Evolutionary conservation across 2,888 invertebrate genomes (phyloP).

Genomic region (Clitarchus hookeri): DNA sequence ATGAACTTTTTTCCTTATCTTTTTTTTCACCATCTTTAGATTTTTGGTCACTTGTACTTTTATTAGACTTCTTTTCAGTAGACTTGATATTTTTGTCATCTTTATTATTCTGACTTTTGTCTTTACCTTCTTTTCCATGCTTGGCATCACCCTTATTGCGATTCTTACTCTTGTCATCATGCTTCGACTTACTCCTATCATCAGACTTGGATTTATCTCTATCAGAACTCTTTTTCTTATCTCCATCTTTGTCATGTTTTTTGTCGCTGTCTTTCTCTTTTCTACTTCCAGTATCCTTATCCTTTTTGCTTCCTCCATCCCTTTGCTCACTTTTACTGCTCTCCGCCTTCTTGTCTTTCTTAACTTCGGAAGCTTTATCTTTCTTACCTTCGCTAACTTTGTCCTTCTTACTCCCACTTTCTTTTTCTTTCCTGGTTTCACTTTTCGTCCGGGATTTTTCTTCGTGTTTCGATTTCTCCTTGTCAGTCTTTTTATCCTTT

Average conservation of each 20-base stretch:
- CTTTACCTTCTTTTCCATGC: slow-evolving; percentile 59
- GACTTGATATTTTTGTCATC: slow-evolving; percentile 40
- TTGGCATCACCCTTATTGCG: slow-evolving; percentile 46
- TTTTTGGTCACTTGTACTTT: slow-evolving; percentile 35
- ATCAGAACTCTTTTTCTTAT: slow-evolving; percentile 38
- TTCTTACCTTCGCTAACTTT: slow-evolving; percentile 11
- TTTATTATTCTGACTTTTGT: slow-evolving; percentile 55
- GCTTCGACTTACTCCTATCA: slow-evolving; percentile 50
- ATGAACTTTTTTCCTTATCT: slow-evolving; percentile 45
- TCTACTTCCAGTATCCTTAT: slow-evolving; percentile 22
- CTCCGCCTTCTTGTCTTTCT: slow-evolving; percentile 20
- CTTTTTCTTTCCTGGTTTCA: neutral
- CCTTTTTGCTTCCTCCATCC: slow-evolving; percentile 41
- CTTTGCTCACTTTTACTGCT: slow-evolving; percentile 33
- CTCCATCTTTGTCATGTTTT: slow-evolving; percentile 40
- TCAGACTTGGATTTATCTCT: slow-evolving; percentile 39
- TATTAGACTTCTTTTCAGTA: slow-evolving; percentile 43
- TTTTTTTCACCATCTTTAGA: slow-evolving; percentile 48
- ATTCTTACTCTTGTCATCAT: slow-evolving; percentile 49
- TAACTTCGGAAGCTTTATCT: neutral
- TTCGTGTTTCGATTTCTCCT: slow-evolving; percentile 1
- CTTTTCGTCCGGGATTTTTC: neutral
- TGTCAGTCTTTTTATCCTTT: slow-evolving; percentile 22
- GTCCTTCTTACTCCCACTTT: slow-evolving; percentile 18
- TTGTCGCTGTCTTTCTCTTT: slow-evolving; percentile 46